Evolutionary conservation across 2,797 vertebrate genomes (phyloP).

Genomic region (Scolopax bukidnonensis): DNA sequence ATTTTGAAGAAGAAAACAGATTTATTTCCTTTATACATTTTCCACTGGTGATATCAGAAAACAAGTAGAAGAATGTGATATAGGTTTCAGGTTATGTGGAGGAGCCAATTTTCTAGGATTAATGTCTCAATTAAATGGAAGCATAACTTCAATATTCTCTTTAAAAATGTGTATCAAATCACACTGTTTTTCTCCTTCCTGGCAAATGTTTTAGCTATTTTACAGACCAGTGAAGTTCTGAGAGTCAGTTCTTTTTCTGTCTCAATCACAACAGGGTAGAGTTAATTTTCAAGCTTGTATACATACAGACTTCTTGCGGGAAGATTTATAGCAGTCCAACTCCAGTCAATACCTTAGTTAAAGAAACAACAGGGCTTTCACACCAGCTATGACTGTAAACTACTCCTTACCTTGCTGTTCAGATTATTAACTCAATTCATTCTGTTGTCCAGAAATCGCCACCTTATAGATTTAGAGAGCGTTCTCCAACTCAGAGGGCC

Average conservation of each 20-base stretch:
- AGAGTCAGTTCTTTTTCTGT: background rate
- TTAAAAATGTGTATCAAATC: slow-evolving; percentile 45
- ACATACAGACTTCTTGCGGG: background rate
- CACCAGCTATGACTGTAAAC: background rate
- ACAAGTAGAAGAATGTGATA: slow-evolving; percentile 23
- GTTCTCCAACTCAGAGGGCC: background rate
- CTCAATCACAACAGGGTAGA: background rate
- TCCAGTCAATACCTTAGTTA: slow-evolving; percentile 23
- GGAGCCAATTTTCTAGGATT: slow-evolving; percentile 60
- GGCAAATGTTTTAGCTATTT: slow-evolving; percentile 46
- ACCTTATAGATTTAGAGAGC: background rate
- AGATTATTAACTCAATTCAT: slow-evolving; percentile 17
- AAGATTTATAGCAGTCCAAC: slow-evolving; percentile 21
- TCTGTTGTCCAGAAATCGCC: background rate
- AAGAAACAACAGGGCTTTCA: slow-evolving; percentile 1
- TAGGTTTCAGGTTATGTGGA: slow-evolving; percentile 41
- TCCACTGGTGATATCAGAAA: slow-evolving; percentile 25
- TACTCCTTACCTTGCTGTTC: background rate
- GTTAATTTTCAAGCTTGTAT: slow-evolving; percentile 1
- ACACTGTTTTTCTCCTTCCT: slow-evolving; percentile 15
- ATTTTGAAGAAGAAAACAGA: slow-evolving; percentile 30
- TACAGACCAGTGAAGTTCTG: slow-evolving; percentile 24
- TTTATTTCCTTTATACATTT: slow-evolving; percentile 38
- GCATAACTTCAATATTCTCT: slow-evolving; percentile 45
- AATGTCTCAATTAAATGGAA: slow-evolving; percentile 67